Conservation (phyloP, 1,140 invertebrate species). For the Pseudomyrmex flavicornis region DNA sequence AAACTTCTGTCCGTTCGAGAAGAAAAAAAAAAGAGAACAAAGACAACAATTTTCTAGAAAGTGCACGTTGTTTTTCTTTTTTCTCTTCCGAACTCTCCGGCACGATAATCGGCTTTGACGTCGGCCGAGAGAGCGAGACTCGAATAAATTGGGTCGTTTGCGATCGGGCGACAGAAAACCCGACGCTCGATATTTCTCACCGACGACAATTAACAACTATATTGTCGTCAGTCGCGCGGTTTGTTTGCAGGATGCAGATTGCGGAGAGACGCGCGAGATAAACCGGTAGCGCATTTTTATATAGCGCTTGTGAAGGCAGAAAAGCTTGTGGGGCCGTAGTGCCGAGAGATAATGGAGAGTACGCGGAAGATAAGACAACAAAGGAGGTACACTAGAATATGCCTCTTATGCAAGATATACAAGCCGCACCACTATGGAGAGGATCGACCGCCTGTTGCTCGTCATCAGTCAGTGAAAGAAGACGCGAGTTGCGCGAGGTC, state of each 20-base stretch:
- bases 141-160: not conserved
- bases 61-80: not conserved
- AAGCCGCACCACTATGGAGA: not conserved
- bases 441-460: slow-evolving; percentile 35
- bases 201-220: slow-evolving; percentile 20
- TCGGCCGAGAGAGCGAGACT: not conserved
- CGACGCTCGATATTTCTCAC: not conserved
- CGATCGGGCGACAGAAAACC: slow-evolving; percentile 6
- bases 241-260: slow-evolving; percentile 21
- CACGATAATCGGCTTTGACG: not conserved
- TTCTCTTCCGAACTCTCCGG: not conserved
- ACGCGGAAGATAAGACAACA: slow-evolving; percentile 21
- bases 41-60: not conserved
- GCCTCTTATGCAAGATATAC: not conserved
- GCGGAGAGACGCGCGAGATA: slow-evolving; percentile 11
- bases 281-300: not conserved
- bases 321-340: not conserved
- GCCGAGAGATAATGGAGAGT: slow-evolving; percentile 1
- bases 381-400: not conserved
- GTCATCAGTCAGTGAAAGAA: slow-evolving; percentile 10
- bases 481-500: not conserved
- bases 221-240: slow-evolving; percentile 8
- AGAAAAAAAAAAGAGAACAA: slow-evolving; percentile 12
- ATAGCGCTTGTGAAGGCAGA: not conserved
- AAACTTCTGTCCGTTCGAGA: not conserved